Conservation (phyloP, 2,113 vertebrate species). For the Barbus barbus region DNA sequence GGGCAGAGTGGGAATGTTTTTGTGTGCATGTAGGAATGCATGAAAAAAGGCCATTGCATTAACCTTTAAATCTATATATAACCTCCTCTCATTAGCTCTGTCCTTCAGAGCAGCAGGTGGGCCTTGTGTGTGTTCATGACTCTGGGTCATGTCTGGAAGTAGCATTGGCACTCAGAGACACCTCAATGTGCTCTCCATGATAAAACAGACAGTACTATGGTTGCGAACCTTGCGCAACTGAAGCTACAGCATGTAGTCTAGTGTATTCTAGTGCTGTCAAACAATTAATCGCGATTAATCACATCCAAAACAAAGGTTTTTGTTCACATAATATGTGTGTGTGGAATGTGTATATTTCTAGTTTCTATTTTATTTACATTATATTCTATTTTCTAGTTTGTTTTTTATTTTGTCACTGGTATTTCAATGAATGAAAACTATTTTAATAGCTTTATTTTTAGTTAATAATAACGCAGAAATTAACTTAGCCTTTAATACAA, state of each 20-base stretch:
- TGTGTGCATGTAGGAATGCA: not conserved
- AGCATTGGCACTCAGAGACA: not conserved
- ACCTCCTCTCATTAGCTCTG: slow-evolving; percentile 7
- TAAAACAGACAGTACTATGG: not conserved
- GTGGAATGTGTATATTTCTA: too few relatives aligned
- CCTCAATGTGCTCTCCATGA: not conserved
- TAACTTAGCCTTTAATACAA: too few relatives aligned
- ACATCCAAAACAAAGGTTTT: too few relatives aligned
- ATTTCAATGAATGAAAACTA: too few relatives aligned
- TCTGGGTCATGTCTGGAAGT: slow-evolving; percentile 7
- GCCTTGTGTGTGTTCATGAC: slow-evolving; percentile 6
- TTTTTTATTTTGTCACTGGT: too few relatives aligned
- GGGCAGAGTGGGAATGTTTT: not conserved
- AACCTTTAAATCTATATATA: slow-evolving; percentile 11
- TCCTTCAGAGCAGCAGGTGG: not conserved
- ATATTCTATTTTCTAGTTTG: too few relatives aligned
- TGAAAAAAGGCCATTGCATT: not conserved
- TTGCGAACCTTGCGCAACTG: not conserved
- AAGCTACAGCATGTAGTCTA: not conserved
- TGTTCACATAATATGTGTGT: too few relatives aligned
- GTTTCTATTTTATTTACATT: too few relatives aligned
- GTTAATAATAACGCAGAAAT: too few relatives aligned
- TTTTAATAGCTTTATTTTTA: too few relatives aligned
- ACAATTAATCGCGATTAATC: too few relatives aligned
- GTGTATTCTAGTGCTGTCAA: too few relatives aligned